Evolutionary conservation across 2,113 vertebrate genomes (phyloP), one percentile per base, ranked within the genome.

Genomic region (Chascanopsetta lugubris): DNA sequence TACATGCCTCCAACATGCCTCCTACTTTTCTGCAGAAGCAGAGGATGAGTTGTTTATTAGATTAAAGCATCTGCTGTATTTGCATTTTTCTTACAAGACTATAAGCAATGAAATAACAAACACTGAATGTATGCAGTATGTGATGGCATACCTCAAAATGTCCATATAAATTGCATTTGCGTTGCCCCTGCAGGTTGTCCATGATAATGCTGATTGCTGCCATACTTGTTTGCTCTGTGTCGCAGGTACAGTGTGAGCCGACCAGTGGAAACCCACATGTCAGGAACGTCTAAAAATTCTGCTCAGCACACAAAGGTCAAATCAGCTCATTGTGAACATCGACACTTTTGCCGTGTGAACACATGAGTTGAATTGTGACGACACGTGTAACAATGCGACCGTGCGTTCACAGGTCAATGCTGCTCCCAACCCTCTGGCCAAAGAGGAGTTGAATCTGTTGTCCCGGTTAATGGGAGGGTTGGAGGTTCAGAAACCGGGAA

Each of bases 371-470:
- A 8, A 49, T 49, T 29, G 27, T 29, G 3, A 30, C 13, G 18
- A 18, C 12, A 6, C 20, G 12, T 21, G 4, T 18, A 3, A 73
- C 24, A 42, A 53, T n/a, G 11, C 6, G n/a, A 0, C 50, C 61
- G 9, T 71, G 13, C 76, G 32, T 65, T 49, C 45, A 62, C 89
- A 99, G 97, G 95, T 97, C 80, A 96, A 87, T 55, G 43, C 90
- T 32, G 81, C 83, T 67, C 95, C 96, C n/a, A 98, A 96, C 79
- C 96, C 96, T 26, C 89, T 99, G 29, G 97, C 96, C 59, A 99
- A 99, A 89, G 96, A 99, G 89, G 97, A 99, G 60, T 91, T 99
- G 71, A 97, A 98, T 75, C 89, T 99, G 26, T 84, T 99, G 85
- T 96, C 97, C 74, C 92, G 90, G 78, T 91, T 99, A 50, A 94